Evolutionary conservation across 1,140 invertebrate species (phyloP).

Genomic region (Pogonomyrmex barbatus): DNA sequence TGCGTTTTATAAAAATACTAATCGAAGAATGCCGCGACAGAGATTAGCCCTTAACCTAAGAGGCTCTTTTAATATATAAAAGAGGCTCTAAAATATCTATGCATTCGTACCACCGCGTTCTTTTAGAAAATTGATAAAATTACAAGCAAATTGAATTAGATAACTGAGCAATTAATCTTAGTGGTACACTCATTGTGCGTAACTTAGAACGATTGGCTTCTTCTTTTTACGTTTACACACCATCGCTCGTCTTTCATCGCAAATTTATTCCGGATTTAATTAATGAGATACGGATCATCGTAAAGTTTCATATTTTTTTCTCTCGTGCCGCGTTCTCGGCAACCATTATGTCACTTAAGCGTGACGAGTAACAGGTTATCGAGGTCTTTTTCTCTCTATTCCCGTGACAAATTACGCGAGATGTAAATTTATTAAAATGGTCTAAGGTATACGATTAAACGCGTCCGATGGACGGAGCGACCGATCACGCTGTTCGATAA

Average conservation of each 20-base stretch:
- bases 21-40: conserved; percentile 1
- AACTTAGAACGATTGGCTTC: not conserved
- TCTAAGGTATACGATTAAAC: conserved; percentile 18
- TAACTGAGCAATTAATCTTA: conserved; percentile 11
- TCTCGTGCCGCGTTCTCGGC: not conserved
- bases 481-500: conserved; percentile 54
- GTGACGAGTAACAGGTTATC: not conserved
- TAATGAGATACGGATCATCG: not conserved
- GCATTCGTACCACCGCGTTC: too few relatives aligned
- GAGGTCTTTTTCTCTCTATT: conserved; percentile 21
- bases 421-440: conserved; percentile 64
- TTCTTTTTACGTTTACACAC: not conserved
- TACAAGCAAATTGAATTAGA: not conserved
- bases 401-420: conserved; percentile 66
- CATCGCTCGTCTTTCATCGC: not conserved
- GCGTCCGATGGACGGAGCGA: conserved; percentile 16
- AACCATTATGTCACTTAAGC: conserved; percentile 59
- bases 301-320: not conserved
- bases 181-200: not conserved
- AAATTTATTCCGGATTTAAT: conserved; percentile 33
- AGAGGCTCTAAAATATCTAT: not conserved
- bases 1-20: not conserved
- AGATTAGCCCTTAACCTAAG: not conserved
- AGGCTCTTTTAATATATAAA: not conserved
- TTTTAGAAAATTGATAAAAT: not conserved